A percentile compares a stretch with the other conserved stretches of the same genome.
These are phyloP conservation scores for Loriculus beryllinus DNA, from an alignment of 2,797 vertebrate genomes.

Conservation along the genomic window DNA sequence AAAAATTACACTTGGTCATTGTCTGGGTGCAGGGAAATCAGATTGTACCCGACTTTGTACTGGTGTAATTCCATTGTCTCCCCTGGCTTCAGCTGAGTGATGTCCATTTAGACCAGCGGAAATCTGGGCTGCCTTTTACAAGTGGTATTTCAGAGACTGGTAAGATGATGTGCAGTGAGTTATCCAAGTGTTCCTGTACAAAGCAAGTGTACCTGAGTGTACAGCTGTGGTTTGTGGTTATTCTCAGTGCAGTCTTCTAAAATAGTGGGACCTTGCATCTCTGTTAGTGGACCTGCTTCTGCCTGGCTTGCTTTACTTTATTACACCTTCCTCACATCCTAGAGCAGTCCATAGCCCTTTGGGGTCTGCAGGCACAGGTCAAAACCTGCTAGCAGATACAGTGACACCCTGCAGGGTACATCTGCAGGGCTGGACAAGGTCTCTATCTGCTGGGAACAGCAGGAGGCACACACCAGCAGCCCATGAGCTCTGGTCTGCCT, in stretches of 20 bases:
- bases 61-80: neutral
- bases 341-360: neutral
- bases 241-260: neutral
- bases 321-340: neutral
- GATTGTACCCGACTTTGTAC: neutral
- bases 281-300: neutral
- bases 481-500: accelerated
- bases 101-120: neutral
- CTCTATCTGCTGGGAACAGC: neutral
- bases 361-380: neutral
- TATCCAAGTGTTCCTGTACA: neutral
- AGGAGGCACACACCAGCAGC: accelerated
- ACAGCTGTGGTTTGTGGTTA: neutral
- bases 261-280: neutral
- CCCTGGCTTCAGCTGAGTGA: neutral
- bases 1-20: neutral
- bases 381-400: neutral
- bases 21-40: neutral
- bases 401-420: neutral
- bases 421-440: neutral
- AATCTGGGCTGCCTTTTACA: neutral
- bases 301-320: neutral
- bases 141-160: neutral
- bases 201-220: neutral
- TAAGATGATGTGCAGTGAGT: neutral